A percentile compares a stretch with the other conserved stretches of the same genome.
These are phyloP conservation scores for Xanthostigma xanthostigma DNA, from an alignment of 2,888 invertebrate genomes.

Conservation along the genomic window DNA sequence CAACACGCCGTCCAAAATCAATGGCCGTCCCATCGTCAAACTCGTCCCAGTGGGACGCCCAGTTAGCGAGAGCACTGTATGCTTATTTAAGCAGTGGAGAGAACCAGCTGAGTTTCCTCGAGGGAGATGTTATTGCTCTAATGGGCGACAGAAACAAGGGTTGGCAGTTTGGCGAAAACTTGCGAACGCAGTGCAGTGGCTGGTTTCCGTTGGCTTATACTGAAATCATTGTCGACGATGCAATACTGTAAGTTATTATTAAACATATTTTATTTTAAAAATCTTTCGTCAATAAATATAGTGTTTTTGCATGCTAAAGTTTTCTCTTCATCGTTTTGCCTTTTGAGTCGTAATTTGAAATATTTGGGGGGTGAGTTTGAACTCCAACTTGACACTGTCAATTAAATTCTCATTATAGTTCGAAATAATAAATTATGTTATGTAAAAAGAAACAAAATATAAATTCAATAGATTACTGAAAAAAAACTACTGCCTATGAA, in stretches of 20 bases:
- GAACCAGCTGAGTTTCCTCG: slow-evolving; percentile 82
- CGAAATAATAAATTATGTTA: too few species aligned
- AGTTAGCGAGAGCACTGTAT: slow-evolving; percentile 71
- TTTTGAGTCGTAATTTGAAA: too few species aligned
- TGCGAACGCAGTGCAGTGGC: slow-evolving; percentile 79
- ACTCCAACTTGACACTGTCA: too few species aligned
- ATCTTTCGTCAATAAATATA: too few species aligned
- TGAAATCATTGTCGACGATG: slow-evolving; percentile 57
- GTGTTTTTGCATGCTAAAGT: too few species aligned
- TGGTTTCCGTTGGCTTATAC: slow-evolving; percentile 96
- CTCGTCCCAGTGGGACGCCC: slow-evolving; percentile 45
- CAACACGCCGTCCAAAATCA: slow-evolving; percentile 45
- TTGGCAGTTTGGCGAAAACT: slow-evolving; percentile 94
- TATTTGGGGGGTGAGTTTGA: too few species aligned
- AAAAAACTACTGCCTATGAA: too few species aligned
- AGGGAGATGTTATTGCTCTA: slow-evolving; percentile 76
- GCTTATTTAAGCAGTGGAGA: slow-evolving; percentile 81
- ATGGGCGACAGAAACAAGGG: slow-evolving; percentile 86
- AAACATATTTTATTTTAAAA: too few species aligned
- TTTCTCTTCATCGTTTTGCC: too few species aligned
- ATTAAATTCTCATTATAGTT: too few species aligned
- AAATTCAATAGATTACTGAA: too few species aligned
- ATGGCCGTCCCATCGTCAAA: slow-evolving; percentile 39
- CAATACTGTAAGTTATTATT: slow-evolving; percentile 35
- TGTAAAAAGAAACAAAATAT: too few species aligned